A percentile compares a stretch with the other conserved stretches of the same genome.
Evolutionary conservation across 2,797 vertebrate genomes (phyloP).

Genomic region (Syngnathus acus): DNA sequence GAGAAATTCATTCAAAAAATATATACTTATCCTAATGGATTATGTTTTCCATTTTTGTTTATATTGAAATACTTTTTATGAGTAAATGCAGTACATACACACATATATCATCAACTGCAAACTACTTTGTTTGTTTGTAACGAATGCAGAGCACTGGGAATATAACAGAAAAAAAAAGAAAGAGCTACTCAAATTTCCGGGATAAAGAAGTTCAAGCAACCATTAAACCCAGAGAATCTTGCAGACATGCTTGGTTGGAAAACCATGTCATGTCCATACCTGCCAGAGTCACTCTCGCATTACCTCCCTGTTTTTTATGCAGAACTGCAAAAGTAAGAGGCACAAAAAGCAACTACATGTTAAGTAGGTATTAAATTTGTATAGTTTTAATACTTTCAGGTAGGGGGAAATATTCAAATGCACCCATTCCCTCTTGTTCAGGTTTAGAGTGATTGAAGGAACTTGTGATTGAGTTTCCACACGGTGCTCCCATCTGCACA

Average conservation of each 20-base stretch:
- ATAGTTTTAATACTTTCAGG: slow-evolving; percentile 83
- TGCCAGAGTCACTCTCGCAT: slow-evolving; percentile 76
- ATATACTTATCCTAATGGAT: background rate
- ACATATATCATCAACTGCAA: background rate
- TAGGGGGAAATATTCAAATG: slow-evolving; percentile 83
- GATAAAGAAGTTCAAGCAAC: slow-evolving; percentile 57
- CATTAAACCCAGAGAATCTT: slow-evolving; percentile 43
- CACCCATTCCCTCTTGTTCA: slow-evolving; percentile 72
- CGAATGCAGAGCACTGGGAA: background rate
- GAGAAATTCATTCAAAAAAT: background rate
- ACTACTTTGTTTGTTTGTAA: background rate
- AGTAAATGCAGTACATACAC: background rate
- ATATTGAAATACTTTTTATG: background rate
- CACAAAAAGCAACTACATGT: slow-evolving; percentile 78
- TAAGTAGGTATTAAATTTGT: slow-evolving; percentile 85
- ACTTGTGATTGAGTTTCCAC: slow-evolving; percentile 94
- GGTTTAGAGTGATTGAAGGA: slow-evolving; percentile 85
- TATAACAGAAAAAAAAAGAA: slow-evolving; percentile 22
- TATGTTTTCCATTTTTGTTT: no score
- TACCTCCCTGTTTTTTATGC: slow-evolving; percentile 68
- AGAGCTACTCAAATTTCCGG: slow-evolving; percentile 23
- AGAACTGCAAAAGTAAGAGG: slow-evolving; percentile 59
- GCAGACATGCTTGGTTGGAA: slow-evolving; percentile 63
- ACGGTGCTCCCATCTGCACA: slow-evolving; percentile 78
- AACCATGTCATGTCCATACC: slow-evolving; percentile 77